phyloP scores from a whole-genome alignment of 2,113 vertebrate genomes.

The Onychostoma macrolepis region DNA sequence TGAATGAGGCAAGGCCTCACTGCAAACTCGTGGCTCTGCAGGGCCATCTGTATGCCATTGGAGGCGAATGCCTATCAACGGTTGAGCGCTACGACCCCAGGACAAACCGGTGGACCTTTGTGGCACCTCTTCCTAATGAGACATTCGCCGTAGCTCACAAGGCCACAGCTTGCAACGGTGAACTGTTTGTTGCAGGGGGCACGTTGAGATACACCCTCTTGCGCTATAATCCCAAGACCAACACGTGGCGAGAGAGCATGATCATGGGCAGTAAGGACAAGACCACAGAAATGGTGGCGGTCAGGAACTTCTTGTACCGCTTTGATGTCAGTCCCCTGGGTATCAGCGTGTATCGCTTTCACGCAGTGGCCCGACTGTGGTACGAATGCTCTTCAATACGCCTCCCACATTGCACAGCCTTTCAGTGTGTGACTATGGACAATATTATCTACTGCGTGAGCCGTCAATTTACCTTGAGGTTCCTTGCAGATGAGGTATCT shows the following conservation, averaged over 20 bases:
- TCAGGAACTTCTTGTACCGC: constrained; percentile 83
- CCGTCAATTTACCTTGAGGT: constrained; percentile 77
- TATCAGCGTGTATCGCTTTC: constrained; percentile 85
- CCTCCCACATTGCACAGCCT: constrained; percentile 66
- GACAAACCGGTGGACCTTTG: constrained; percentile 84
- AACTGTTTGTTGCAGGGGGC: constrained; percentile 89
- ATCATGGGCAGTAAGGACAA: constrained; percentile 74
- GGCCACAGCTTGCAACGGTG: constrained; percentile 78
- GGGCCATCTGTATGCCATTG: constrained; percentile 88
- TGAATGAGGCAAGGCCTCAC: constrained; percentile 88
- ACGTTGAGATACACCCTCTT: constrained; percentile 82
- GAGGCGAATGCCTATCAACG: constrained; percentile 88
- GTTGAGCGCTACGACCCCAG: constrained; percentile 91
- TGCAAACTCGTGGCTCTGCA: constrained; percentile 89
- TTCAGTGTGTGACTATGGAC: constrained; percentile 80
- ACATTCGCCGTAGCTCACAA: constrained; percentile 90
- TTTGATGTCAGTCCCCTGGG: constrained; percentile 86
- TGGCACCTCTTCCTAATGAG: constrained; percentile 84
- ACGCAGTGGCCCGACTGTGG: constrained; percentile 83
- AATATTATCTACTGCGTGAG: constrained; percentile 82
- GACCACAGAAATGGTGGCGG: constrained; percentile 80
- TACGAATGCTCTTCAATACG: constrained; percentile 80
- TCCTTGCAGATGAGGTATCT: constrained; percentile 83
- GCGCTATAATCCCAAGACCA: constrained; percentile 75
- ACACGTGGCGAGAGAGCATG: constrained; percentile 79